Conservation (phyloP, 1,140 invertebrate species). For the Brachionus rotundiformis region DNA sequence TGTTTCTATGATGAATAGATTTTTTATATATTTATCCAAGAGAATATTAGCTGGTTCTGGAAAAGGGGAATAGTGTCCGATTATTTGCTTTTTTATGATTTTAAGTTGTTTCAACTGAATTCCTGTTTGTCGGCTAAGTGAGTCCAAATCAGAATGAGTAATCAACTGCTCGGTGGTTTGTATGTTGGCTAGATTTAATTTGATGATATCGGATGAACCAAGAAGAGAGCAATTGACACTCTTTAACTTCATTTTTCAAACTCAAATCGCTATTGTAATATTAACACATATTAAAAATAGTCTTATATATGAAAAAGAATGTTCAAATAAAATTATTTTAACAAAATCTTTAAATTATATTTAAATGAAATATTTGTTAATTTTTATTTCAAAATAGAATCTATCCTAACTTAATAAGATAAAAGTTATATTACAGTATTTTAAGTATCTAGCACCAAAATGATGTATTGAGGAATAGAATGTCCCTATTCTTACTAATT, state of each 20-base stretch:
- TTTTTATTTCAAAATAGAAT: too few relatives aligned
- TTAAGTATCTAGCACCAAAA: too few relatives aligned
- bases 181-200: conserved; percentile 43
- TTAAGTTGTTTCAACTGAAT: conserved; percentile 29
- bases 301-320: not conserved
- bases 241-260: conserved; percentile 39
- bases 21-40: conserved; percentile 40
- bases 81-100: conserved; percentile 43
- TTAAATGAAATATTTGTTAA: too few relatives aligned
- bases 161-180: conserved; percentile 48
- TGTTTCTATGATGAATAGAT: conserved; percentile 43
- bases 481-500: too few relatives aligned
- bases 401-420: too few relatives aligned
- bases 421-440: too few relatives aligned
- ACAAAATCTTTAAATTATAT: too few relatives aligned
- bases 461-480: too few relatives aligned
- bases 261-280: not conserved
- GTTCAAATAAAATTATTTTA: not conserved
- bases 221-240: conserved; percentile 37
- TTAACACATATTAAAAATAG: not conserved
- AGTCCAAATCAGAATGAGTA: conserved; percentile 14
- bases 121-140: conserved; percentile 3
- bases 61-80: conserved; percentile 50
- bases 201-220: not conserved
- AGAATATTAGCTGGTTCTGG: conserved; percentile 32